Evolutionary conservation across 2,888 invertebrate species (phyloP), one percentile per base, ranked within the genome.

Genomic region (Ornithoptera priamus): DNA sequence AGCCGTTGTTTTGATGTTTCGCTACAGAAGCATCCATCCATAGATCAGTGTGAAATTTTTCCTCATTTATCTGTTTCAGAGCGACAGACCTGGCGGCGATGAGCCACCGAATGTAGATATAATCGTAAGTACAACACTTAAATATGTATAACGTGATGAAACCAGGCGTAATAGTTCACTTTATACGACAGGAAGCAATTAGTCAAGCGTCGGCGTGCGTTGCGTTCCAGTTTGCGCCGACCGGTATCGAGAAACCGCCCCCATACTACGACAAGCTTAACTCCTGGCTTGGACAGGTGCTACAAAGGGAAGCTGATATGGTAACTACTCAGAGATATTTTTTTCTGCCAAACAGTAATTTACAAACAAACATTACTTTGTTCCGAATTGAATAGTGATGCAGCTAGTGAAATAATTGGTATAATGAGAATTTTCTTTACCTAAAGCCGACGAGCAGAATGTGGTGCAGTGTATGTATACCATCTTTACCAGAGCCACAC

Each of bases 271-370:
- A 97, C 85, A 97, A 97, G 81, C 93, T 97, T 0, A 97, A 97
- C 89, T 96, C 97, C 0, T 97, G 97, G 98, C 90, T 98, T 36
- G 97, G 97, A 6, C 98, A 98, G 85, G 97, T 97, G 62, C 87
- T 98, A 68, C 97, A 97, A 81, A 92, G 97, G 70, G 97, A 97
- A 77, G 95, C 96, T 70, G 96, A 97, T 24, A 95, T 95, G 93
- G 95, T 95, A 79, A 80, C 53, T 36, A 1, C 12, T 42, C 24
- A 39, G 8, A 1, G 10, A 1, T 10, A 1, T 10, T 39, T 39
- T 1, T 39, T 39, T 39, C 10, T 1, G 39, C 0, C 39, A 39
- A 39, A 39, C 8, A 7, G 39, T 39, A 39, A 10, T 10, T 5
- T 39, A 1, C 39, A 39, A 39, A 39, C 39, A 39, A 39, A 39